Evolutionary conservation across 30 jellyfish, hydroid and myxozoan genomes (phyloP).

Genomic region (Hydra vulgaris): DNA sequence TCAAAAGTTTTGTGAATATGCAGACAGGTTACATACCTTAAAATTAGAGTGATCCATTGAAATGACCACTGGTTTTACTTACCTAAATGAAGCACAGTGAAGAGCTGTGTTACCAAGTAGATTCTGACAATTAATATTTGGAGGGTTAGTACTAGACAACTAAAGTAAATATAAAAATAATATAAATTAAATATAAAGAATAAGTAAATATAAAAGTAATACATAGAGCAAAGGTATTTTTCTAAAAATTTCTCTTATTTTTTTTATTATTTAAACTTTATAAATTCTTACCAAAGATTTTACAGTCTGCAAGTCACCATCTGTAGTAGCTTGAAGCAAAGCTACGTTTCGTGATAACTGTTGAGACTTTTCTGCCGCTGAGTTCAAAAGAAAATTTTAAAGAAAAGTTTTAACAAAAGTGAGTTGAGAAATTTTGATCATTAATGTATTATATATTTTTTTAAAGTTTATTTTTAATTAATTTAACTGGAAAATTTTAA

Average conservation of each 20-base stretch:
- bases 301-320: constrained; percentile 56
- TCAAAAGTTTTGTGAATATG: no score
- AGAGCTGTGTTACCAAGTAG: constrained; percentile 95
- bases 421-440: background rate
- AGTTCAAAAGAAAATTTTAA: background rate
- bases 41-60: background rate
- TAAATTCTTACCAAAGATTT: constrained; percentile 59
- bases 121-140: constrained; percentile 82
- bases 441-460: background rate
- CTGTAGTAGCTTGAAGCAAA: constrained; percentile 71
- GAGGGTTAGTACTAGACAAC: constrained; percentile 75
- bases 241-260: no score
- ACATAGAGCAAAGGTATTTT: no score
- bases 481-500: no score
- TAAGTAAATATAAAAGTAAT: no score
- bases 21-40: no score
- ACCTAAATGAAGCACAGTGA: constrained; percentile 98
- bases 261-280: no score
- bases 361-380: constrained; percentile 94
- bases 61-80: no score
- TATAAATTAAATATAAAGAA: no score
- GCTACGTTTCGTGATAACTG: constrained; percentile 65
- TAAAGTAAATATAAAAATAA: background rate
- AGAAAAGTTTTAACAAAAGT: background rate
- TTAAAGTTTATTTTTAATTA: background rate